Percentiles rank a stretch among this genome's conserved stretches.
Conservation (phyloP, 2,888 invertebrate genomes). For the Plebejus anna region DNA sequence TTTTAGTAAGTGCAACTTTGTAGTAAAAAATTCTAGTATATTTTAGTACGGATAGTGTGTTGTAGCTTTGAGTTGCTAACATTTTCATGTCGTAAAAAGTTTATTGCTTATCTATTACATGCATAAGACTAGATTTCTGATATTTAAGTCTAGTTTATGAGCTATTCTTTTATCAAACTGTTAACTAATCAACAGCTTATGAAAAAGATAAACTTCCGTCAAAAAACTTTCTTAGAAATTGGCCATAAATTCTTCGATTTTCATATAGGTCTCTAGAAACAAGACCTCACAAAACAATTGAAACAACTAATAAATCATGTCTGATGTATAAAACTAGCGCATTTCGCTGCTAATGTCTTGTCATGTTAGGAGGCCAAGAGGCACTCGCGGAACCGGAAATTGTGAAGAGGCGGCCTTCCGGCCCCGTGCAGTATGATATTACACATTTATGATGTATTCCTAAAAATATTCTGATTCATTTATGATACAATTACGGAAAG, state of each 20-base stretch:
- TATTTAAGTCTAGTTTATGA: too few relatives aligned
- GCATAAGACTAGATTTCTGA: too few relatives aligned
- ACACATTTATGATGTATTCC: not conserved
- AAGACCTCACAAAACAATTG: not conserved
- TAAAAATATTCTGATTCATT: not conserved
- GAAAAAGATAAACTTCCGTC: too few relatives aligned
- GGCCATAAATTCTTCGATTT: too few relatives aligned
- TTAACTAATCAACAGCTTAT: too few relatives aligned
- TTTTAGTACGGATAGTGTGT: not conserved
- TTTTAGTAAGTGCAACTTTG: not conserved
- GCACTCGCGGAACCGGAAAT: slow-evolving; percentile 34
- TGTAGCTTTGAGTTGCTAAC: not conserved
- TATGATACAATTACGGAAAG: not conserved
- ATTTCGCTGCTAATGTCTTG: slow-evolving; percentile 33
- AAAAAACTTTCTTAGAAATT: too few relatives aligned
- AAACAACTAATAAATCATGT: not conserved
- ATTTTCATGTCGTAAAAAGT: too few relatives aligned
- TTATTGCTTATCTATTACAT: too few relatives aligned
- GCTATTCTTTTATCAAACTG: too few relatives aligned
- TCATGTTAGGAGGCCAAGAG: slow-evolving; percentile 35
- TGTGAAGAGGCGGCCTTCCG: slow-evolving; percentile 33
- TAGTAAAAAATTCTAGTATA: not conserved
- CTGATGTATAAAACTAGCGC: not conserved
- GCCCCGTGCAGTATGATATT: not conserved
- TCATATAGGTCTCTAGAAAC: not conserved